Evolutionary conservation across 2,113 vertebrate genomes (phyloP).

Genomic region (Oryzias melastigma): DNA sequence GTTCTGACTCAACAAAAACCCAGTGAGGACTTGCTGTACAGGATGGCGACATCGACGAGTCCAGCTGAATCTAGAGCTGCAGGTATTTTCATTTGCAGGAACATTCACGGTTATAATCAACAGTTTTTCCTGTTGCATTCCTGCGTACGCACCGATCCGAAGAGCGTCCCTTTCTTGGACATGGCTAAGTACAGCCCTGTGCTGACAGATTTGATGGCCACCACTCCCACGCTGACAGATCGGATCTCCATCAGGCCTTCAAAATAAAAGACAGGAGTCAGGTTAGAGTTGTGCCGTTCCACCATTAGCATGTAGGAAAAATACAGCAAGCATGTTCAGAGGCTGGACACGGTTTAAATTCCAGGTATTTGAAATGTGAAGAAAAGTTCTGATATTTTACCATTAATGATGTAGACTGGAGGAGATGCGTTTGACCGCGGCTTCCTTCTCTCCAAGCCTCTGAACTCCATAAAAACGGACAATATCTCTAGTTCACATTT

Average conservation of each 20-base stretch:
- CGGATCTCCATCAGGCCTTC: conserved; percentile 92
- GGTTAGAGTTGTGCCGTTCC: too few relatives aligned
- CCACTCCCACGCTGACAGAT: conserved; percentile 87
- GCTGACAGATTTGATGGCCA: conserved; percentile 90
- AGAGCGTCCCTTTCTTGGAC: conserved; percentile 88
- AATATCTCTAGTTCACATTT: conserved; percentile 59
- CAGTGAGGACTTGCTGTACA: conserved; percentile 44
- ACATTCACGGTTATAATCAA: conserved; percentile 54
- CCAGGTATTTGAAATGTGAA: too few relatives aligned
- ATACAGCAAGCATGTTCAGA: not conserved
- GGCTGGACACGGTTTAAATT: too few relatives aligned
- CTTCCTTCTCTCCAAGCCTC: conserved; percentile 31
- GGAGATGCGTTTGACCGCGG: too few relatives aligned
- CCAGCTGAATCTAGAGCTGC: conserved; percentile 63
- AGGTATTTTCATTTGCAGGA: conserved; percentile 62
- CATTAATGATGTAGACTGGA: too few relatives aligned
- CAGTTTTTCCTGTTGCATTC: conserved; percentile 43
- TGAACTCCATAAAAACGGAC: conserved; percentile 50
- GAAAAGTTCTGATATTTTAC: too few relatives aligned
- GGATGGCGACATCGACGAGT: conserved; percentile 49
- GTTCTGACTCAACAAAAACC: conserved; percentile 48
- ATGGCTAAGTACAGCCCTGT: conserved; percentile 92
- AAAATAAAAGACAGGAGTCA: conserved; percentile 64
- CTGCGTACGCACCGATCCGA: conserved; percentile 87
- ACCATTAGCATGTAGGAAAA: conserved; percentile 59